Evolutionary conservation across 2,888 invertebrate species (phyloP).

Genomic region (Drosophila yooni): DNA sequence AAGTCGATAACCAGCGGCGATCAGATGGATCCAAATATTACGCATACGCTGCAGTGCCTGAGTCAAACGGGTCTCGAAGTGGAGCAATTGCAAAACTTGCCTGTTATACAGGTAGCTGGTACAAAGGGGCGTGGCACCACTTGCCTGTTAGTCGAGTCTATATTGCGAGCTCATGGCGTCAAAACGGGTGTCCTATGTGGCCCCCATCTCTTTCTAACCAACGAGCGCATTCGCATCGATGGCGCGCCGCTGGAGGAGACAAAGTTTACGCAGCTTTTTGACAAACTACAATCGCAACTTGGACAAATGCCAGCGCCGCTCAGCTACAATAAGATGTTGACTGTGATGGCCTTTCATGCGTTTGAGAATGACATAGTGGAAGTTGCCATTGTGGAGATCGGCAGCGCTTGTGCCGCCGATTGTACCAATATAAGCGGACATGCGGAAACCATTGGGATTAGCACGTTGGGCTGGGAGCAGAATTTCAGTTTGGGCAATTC

Average conservation of each 20-base stretch:
- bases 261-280: constrained; percentile 57
- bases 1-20: constrained; percentile 28
- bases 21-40: constrained; percentile 46
- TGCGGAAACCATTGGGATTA: constrained; percentile 65
- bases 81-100: constrained; percentile 47
- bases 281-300: constrained; percentile 27
- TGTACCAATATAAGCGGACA: constrained; percentile 63
- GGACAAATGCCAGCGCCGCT: constrained; percentile 39
- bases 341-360: constrained; percentile 71
- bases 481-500: constrained; percentile 54
- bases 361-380: constrained; percentile 53
- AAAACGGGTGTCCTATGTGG: constrained; percentile 58
- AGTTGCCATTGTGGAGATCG: constrained; percentile 68
- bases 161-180: constrained; percentile 56
- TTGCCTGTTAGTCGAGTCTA: constrained; percentile 61
- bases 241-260: constrained; percentile 50
- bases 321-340: constrained; percentile 58
- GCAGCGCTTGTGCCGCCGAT: constrained; percentile 58
- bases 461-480: constrained; percentile 70
- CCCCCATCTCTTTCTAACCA: constrained; percentile 66
- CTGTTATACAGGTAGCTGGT: constrained; percentile 67
- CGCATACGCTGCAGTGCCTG: constrained; percentile 59
- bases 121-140: constrained; percentile 68
- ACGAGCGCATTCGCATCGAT: constrained; percentile 64
- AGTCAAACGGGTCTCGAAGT: constrained; percentile 42